phyloP scores from a whole-genome alignment of 2,888 invertebrate genomes.

The Philonicus albiceps region DNA sequence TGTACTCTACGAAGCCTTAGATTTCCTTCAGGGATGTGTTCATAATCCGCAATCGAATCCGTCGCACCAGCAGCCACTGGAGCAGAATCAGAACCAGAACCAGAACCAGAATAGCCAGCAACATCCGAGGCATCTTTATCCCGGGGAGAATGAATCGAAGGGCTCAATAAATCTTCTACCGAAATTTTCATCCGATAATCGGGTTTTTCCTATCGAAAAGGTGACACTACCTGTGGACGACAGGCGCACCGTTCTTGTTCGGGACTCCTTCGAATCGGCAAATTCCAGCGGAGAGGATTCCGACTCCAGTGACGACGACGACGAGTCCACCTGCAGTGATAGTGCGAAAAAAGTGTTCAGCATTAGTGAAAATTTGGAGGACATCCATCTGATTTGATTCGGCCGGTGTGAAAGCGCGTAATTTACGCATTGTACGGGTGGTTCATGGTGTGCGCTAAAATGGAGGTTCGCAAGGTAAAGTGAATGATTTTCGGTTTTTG shows the following conservation, averaged over 20 bases:
- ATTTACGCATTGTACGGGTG: not conserved
- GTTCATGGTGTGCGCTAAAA: slow-evolving; percentile 31
- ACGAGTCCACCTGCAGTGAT: slow-evolving; percentile 42
- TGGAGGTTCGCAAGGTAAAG: slow-evolving; percentile 48
- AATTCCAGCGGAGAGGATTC: not conserved
- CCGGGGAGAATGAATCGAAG: slow-evolving; percentile 49
- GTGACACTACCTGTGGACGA: slow-evolving; percentile 53
- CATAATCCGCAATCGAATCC: slow-evolving; percentile 59
- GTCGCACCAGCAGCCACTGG: slow-evolving; percentile 54
- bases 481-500: slow-evolving; percentile 7
- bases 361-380: slow-evolving; percentile 48
- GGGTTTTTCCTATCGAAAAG: slow-evolving; percentile 60
- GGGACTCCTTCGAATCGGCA: slow-evolving; percentile 7
- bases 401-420: not conserved
- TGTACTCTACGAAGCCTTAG: slow-evolving; percentile 73
- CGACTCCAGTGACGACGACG: slow-evolving; percentile 34
- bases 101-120: not conserved
- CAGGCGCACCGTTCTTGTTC: slow-evolving; percentile 42
- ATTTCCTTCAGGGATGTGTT: slow-evolving; percentile 68
- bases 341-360: slow-evolving; percentile 47
- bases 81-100: slow-evolving; percentile 47
- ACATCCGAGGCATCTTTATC: slow-evolving; percentile 46
- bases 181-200: slow-evolving; percentile 58
- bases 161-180: slow-evolving; percentile 57
- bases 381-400: slow-evolving; percentile 21